Evolutionary conservation across 2,888 invertebrate species (phyloP), one percentile per base, ranked within the genome.

Genomic region (Yponomeuta plumbellus): DNA sequence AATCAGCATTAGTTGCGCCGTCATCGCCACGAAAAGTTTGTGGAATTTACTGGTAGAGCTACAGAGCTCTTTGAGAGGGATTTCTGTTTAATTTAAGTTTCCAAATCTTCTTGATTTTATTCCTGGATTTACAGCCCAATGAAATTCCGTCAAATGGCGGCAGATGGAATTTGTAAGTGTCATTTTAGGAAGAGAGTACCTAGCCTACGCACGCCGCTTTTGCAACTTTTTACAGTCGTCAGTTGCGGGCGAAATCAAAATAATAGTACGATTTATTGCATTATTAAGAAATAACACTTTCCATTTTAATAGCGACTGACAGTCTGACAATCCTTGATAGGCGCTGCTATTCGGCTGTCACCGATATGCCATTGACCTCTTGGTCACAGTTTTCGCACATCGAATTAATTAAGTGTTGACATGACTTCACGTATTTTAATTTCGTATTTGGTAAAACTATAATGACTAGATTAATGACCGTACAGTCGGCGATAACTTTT

Each of bases 291-390:
- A 52, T 52, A 17, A 52, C 44, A 52, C 17, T 13, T 52, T 52
- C 17, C 5, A 52, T 52, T 52, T 52, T 52, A 52, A 52, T 52
- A 52, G 44, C 44, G 17, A 17, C 44, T 52, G 68, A 69, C 70
- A 70, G 66, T 10, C 68, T 59, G 69, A 71, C 69, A 69, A 61
- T 67, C 67, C 67, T 65, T 23, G 44, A 65, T 65, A 20, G 56
- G n/a, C 20, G n/a, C 44, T 52, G 44, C 17, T 4, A 52, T 52
- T 52, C 17, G 44, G n/a, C 44, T 57, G 65, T 56, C 64, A 64
- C 70, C 73, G 68, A 70, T 71, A 79, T 80, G 79, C 77, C 79
- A 77, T 76, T 79, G 77, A 79, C 76, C 76, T 76, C 73, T 61
- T 26, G 39, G 22, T 13, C n/a, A 73, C 69, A 71, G 71, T 78